Evolutionary conservation across 2,797 vertebrate species (phyloP), one percentile per base, ranked within the genome.

Genomic region (Tolypeutes matacus): DNA sequence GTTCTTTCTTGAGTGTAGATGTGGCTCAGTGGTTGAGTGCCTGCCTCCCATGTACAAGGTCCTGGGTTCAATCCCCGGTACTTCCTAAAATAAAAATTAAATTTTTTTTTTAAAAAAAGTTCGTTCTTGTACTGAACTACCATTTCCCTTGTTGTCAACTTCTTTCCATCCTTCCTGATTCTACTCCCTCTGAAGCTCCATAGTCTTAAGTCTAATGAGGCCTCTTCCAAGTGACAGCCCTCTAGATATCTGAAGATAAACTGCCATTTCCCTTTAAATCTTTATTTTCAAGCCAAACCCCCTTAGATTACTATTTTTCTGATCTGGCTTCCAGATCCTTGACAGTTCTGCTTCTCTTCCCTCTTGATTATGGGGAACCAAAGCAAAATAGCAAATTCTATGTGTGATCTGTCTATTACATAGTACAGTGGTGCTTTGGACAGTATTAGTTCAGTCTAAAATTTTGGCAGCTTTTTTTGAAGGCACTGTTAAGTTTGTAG

Each of bases 261-360:
- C 42, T 91, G 80, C 46, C 31, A 5, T 65, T 90, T 85, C 14
- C 67, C 70, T 82, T 90, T 84, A 69, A 39, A 64, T 85, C 29
- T 77, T 89, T 70, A 23, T 70, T 90, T 87, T 87, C 12, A 36
- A 77, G 53, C 25, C 49, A 86, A 9, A 78, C 12, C 51, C 83
- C 46, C 27, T 58, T 78, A 80, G 72, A 62, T 93, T 56, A 53
- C 4, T 53, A 15, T 53, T 88, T 20, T 81, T 65, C 36, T 85
- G 3, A 77, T 69, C n/a, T 91, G 60, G 6, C 93, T 90, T 94
- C 56, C 65, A 93, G 10, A 53, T 81, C 25, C 29, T 92, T 77
- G 27, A 60, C 27, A 88, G 6, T 95, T 94, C 36, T 97, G 69
- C 65, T 83, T n/a, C 51, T 69, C 25, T 72, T 91, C 65, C 39